Conservation (phyloP, 2,797 vertebrate genomes). For the Podarcis siculus region DNA sequence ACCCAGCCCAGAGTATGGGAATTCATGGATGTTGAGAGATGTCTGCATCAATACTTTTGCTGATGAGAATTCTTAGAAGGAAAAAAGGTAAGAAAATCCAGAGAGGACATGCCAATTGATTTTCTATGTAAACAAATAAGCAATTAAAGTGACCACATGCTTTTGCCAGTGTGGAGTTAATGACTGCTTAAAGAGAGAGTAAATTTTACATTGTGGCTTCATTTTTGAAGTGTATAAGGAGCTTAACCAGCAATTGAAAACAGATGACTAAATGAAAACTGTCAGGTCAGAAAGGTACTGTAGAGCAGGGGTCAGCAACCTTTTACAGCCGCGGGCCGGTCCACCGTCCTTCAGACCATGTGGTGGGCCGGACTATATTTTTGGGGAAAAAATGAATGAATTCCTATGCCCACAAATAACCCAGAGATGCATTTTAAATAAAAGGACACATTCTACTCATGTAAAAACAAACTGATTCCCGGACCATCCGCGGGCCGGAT, state of each 20-base stretch:
- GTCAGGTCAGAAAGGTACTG: neutral
- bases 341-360: too few relatives aligned
- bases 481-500: too few relatives aligned
- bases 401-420: too few relatives aligned
- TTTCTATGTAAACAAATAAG: slow-evolving; percentile 76
- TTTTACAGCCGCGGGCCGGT: too few relatives aligned
- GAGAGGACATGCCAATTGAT: slow-evolving; percentile 71
- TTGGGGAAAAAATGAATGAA: too few relatives aligned
- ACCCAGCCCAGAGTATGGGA: neutral
- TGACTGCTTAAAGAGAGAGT: slow-evolving; percentile 67
- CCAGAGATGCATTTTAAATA: too few relatives aligned
- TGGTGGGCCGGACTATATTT: too few relatives aligned
- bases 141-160: slow-evolving; percentile 70
- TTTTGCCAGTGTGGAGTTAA: slow-evolving; percentile 69
- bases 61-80: slow-evolving; percentile 66
- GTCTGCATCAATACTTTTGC: slow-evolving; percentile 43
- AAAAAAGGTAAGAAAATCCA: slow-evolving; percentile 69
- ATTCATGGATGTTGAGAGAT: slow-evolving; percentile 41
- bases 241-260: neutral
- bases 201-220: slow-evolving; percentile 60
- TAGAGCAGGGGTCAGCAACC: neutral
- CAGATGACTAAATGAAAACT: neutral
- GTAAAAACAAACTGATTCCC: too few relatives aligned
- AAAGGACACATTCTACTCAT: too few relatives aligned
- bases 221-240: slow-evolving; percentile 47